Evolutionary conservation across 2,888 invertebrate species (phyloP), one percentile per base, ranked within the genome.

Genomic region (Eristalis pertinax): DNA sequence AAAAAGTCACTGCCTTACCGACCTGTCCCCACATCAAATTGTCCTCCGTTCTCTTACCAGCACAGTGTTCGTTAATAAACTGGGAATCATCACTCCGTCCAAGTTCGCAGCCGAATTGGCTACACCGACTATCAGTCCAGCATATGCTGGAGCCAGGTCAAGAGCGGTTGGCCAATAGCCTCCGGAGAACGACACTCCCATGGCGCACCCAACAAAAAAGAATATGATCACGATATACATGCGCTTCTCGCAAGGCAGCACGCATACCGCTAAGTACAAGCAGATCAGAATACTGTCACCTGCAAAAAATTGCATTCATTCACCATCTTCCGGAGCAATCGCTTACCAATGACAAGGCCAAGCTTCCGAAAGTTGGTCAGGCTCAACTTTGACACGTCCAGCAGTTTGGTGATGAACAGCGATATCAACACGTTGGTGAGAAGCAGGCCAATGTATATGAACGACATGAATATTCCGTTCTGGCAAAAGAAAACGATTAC

Each of bases 121-220:
- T n/a, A 94, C 89, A 1, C 94, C 94, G 2, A 93, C 93, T 11
- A 94, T 89, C 3, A 94, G 90, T 0, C 94, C 94, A 1, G 93
- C 92, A 89, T 91, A 93, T 2, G 93, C 91, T 1, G 94, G 94
- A 1, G 94, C 94, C 73, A 94, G 90, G 84, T 93, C 94, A 24
- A 94, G 90, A 56, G 93, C 90, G 79, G 93, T 93, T 10, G 93
- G 91, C 91, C 93, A 92, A 89, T 94, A 94, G 1, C 93, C 93
- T 8, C 93, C 94, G 24, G 93, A 91, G 82, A 93, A 93, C 22
- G 91, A 92, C 38, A 93, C 84, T 80, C 93, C 93, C 3, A 91
- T 90, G 91, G 89, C 2, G 90, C 90, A 24, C 8, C 60, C 60
- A 11, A 60, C 93, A 75, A 93, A 86, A 1, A 92, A 77, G 1